These are phyloP conservation scores for Phrynocephalus versicolor DNA, from an alignment of 2,113 vertebrate species.

Conservation along the genomic window DNA sequence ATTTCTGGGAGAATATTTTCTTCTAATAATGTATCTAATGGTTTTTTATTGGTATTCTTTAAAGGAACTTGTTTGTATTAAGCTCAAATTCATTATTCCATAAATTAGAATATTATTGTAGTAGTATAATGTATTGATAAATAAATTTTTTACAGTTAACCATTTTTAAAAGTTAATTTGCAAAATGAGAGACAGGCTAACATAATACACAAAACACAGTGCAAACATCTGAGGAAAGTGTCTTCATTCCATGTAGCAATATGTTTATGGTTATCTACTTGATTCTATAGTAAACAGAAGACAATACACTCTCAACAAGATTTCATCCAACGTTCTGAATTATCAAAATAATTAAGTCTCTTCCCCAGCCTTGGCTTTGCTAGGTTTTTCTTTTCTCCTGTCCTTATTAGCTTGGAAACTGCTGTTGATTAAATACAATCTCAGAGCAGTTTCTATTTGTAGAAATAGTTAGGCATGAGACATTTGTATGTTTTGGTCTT, in stretches of 20 bases:
- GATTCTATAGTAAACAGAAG: not conserved
- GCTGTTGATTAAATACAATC: not conserved
- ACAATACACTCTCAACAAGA: not conserved
- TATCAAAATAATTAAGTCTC: not conserved
- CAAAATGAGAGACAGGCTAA: too few relatives aligned
- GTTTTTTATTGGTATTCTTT: not conserved
- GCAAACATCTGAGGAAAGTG: not conserved
- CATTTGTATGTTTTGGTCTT: too few relatives aligned
- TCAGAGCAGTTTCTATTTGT: not conserved
- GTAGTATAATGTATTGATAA: not conserved
- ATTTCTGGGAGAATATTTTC: constrained; percentile 12
- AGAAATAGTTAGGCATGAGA: not conserved
- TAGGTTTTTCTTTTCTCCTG: not conserved
- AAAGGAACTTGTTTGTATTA: not conserved
- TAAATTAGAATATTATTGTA: too few relatives aligned
- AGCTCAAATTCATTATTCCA: not conserved
- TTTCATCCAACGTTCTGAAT: too few relatives aligned
- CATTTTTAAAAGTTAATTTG: not conserved
- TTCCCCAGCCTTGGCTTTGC: not conserved
- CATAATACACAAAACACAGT: not conserved
- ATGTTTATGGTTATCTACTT: too few relatives aligned
- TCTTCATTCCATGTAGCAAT: not conserved
- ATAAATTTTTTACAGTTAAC: constrained; percentile 2
- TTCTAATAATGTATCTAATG: not conserved
- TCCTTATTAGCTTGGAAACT: not conserved